Base-by-base conservation (phyloP, 2,888 invertebrate genomes). In the Drosophila pseudotalamancana region DNA sequence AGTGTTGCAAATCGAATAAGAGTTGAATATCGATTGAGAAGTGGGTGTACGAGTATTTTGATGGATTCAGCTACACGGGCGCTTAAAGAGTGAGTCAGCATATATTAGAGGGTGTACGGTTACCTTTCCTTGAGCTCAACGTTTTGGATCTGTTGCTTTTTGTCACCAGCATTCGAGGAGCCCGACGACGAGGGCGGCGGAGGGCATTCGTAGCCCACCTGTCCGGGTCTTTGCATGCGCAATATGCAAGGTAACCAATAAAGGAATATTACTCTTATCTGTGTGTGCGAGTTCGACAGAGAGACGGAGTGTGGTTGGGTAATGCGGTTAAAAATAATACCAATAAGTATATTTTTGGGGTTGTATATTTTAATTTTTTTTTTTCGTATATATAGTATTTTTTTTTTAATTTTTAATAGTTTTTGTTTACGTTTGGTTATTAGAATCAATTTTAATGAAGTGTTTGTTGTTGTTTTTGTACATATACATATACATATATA, bases 201-300 rank as follows among this genome's bases (percentile, higher is more conserved):
- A 68, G 90, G 91, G 82, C 91, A 91, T 83, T 91, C 91, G 77
- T 91, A 92, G 72, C 93, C 93, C 75, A 90, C 92, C 90, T 94
- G 93, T 88, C 94, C 94, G 76, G 95, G 94, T 90, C 94, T 93
- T 89, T 95, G 95, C 99, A 99, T 99, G 90, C 98, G 95, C 91
- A 99, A 94, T 89, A 98, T 92, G 95, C 98, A 98, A 89, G 99
- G 99, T 92, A 99, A 94, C 98, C 99, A 99, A 92, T 97, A 96
- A 90, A 99, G 95, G 93, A 99, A 97, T 91, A 98, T 95, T 89
- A 96, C 94, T 91, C 95, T 96, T 90, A 97, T 95, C 97, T 97
- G 93, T 81, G 74, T 88, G 78, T 74, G 77, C 75, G 77, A 77
- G 77, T 80, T 77, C 70, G 86, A 84, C 71, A 86, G 85, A 87